These are phyloP conservation scores for Bergia puertoricense DNA, from an alignment of 92 coral and sea anemone genomes.

Conservation along the genomic window DNA sequence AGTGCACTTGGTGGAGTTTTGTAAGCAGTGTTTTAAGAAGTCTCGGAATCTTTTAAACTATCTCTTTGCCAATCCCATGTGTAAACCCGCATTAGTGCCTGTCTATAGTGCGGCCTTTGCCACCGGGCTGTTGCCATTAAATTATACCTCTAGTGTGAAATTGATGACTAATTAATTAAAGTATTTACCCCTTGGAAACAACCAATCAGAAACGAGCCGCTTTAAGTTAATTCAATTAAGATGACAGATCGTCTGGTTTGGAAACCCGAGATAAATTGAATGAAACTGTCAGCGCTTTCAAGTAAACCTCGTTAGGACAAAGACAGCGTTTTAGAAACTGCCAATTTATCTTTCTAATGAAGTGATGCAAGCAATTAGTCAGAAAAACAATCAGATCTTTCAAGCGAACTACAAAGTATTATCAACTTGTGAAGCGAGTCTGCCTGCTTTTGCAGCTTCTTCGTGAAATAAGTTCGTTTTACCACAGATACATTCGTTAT, in stretches of 20 bases:
- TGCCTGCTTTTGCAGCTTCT: background rate
- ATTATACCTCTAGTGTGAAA: slow-evolving; percentile 90
- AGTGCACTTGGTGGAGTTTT: background rate
- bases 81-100: background rate
- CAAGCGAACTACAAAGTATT: slow-evolving; percentile 14
- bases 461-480: background rate
- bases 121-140: slow-evolving; percentile 80
- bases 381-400: slow-evolving; percentile 58
- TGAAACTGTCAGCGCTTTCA: slow-evolving; percentile 89
- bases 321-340: slow-evolving; percentile 87
- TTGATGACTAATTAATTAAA: slow-evolving; percentile 99
- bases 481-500: slow-evolving; percentile 11
- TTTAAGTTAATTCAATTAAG: slow-evolving; percentile 84
- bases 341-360: slow-evolving; percentile 78
- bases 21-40: background rate
- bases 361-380: slow-evolving; percentile 60
- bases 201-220: slow-evolving; percentile 74
- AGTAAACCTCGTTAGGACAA: slow-evolving; percentile 93
- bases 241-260: slow-evolving; percentile 81
- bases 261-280: slow-evolving; percentile 77
- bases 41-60: background rate
- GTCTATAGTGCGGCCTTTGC: background rate
- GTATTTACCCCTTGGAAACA: slow-evolving; percentile 73
- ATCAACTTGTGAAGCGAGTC: background rate
- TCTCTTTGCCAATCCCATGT: slow-evolving; percentile 14